Base-by-base conservation (phyloP, 2,888 invertebrate genomes). In the Isotomurus palustris region DNA sequence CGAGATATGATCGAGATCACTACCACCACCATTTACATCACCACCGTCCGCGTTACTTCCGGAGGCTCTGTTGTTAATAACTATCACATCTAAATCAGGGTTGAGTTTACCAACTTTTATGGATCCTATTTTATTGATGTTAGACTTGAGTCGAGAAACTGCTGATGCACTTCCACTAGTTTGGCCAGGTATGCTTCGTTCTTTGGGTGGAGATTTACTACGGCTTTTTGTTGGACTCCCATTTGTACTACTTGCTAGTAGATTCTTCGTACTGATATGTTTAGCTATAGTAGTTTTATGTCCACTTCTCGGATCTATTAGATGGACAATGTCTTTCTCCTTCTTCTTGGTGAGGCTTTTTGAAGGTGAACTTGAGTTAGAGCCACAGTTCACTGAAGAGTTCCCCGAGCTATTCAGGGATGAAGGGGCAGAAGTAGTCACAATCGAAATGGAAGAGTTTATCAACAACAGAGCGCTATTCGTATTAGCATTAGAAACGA, bases 11-110 rank as follows among this genome's bases (percentile, higher is more conserved):
- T 43, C 43, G 32, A 10, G 8, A 43, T 24, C 19, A 43, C 43
- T 43, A 17, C 43, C 43, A 44, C 22, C 44, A 44, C 22, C 44
- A 44, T 22, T 19, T 5, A 17, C 40, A 5, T 6, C 8, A 5
- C 6, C 40, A 6, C 44, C 44, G 22, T 14, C 24, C 4, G 22
- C n/a, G 17, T 22, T 22, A 22, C 22, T 49, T n/a, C n/a, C n/a
- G n/a, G n/a, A n/a, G n/a, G n/a, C n/a, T n/a, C n/a, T n/a, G 21
- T 49, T 49, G 49, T 61, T 63, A 27, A 69, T 58, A 35, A 68
- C 67, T 56, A 69, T 69, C 54, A 69, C 69, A 64, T 69, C 69
- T 36, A 69, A 58, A 54, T 65, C 66, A 14, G 67, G 67, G 55
- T 66, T 65, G 35, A 68, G 58, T 43, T 67, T 67, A 10, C 67